Conservation (phyloP, 1,140 invertebrate genomes). For the Bombus balteatus region DNA sequence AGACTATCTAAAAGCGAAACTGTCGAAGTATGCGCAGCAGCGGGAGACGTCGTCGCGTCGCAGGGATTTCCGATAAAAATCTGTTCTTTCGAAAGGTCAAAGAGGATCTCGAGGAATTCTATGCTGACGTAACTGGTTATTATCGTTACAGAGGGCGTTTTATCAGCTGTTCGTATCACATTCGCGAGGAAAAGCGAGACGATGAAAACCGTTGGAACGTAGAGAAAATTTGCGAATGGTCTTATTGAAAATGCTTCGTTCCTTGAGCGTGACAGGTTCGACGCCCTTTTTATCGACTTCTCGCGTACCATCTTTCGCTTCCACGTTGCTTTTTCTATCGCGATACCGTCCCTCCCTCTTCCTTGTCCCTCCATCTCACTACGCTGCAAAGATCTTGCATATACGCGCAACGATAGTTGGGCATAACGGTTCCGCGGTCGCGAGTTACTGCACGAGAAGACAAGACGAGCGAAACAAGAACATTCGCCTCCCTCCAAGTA, state of each 20-base stretch:
- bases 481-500: background rate
- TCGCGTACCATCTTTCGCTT: background rate
- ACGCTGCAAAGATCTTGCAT: constrained; percentile 17
- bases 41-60: background rate
- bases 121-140: background rate
- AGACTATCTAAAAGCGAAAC: background rate
- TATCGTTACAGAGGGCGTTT: background rate
- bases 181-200: background rate
- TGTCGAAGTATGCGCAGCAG: background rate
- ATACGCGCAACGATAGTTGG: constrained; percentile 51
- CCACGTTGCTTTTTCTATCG: constrained; percentile 24
- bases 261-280: constrained; percentile 21
- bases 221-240: background rate
- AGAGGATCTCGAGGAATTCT: background rate
- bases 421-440: constrained; percentile 72
- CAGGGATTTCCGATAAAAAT: constrained; percentile 33
- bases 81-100: constrained; percentile 17
- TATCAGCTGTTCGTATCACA: background rate
- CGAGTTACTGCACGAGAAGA: constrained; percentile 68
- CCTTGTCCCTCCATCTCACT: background rate
- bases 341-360: background rate
- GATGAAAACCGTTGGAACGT: too few relatives aligned
- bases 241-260: too few relatives aligned
- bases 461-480: constrained; percentile 23
- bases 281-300: constrained; percentile 19